Evolutionary conservation across 2,888 invertebrate species (phyloP).

Genomic region (Orthonevra nobilis): DNA sequence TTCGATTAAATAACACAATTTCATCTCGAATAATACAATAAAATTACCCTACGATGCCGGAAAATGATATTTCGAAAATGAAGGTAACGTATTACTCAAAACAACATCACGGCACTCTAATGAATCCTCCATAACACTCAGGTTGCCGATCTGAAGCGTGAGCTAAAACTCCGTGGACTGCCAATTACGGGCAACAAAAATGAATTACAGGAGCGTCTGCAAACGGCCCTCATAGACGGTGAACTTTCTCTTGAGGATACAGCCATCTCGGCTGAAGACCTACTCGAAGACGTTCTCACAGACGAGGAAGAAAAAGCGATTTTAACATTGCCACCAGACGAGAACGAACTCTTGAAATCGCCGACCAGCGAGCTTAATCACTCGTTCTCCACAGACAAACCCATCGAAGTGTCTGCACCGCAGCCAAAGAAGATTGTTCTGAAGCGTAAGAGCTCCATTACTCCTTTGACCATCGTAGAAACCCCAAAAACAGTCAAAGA

Average conservation of each 20-base stretch:
- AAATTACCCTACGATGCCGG: conserved; percentile 75
- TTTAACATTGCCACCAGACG: conserved; percentile 73
- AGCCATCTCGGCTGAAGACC: conserved; percentile 79
- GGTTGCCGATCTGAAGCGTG: conserved; percentile 92
- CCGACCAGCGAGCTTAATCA: conserved; percentile 71
- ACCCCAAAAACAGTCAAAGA: conserved; percentile 35
- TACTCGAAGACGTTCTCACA: conserved; percentile 77
- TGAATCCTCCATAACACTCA: conserved; percentile 75
- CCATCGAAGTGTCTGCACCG: conserved; percentile 53
- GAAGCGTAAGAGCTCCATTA: conserved; percentile 76
- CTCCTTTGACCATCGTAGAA: conserved; percentile 38
- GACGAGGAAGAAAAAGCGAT: conserved; percentile 80
- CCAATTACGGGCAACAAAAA: conserved; percentile 89
- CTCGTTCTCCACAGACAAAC: conserved; percentile 39
- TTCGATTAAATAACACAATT: conserved; percentile 5
- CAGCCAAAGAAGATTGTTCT: conserved; percentile 76
- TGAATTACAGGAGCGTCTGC: conserved; percentile 89
- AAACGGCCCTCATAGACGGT: conserved; percentile 82
- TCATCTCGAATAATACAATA: not conserved
- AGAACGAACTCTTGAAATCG: conserved; percentile 77
- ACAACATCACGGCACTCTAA: no score
- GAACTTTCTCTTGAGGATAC: conserved; percentile 78
- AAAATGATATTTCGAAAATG: conserved; percentile 79
- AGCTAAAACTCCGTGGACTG: conserved; percentile 89
- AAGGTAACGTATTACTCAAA: no score